phyloP scores from a whole-genome alignment of 2,797 vertebrate species.

The Leucoraja ocellata region DNA sequence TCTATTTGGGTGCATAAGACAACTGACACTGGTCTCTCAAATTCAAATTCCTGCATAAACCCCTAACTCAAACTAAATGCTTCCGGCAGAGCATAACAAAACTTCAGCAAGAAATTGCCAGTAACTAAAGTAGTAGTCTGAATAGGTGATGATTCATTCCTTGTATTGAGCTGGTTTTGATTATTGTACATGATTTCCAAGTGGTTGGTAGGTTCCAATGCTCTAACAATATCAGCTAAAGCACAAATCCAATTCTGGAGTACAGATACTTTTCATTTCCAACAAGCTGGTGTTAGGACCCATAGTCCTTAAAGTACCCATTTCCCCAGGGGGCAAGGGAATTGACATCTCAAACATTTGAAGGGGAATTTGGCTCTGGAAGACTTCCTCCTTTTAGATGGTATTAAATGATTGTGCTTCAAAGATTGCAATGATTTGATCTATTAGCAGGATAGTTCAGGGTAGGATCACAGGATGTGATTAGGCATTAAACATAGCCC shows the following conservation, averaged over 20 bases:
- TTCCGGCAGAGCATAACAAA: neutral
- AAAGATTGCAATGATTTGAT: neutral
- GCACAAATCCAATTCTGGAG: neutral
- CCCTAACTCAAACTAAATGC: neutral
- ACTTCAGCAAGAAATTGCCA: neutral
- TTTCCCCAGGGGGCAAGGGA: neutral
- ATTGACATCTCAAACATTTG: neutral
- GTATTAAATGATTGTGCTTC: neutral
- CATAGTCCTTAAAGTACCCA: neutral
- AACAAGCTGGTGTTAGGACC: neutral
- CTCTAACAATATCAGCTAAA: neutral
- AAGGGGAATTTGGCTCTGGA: neutral
- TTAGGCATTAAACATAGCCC: neutral
- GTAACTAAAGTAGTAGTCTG: neutral
- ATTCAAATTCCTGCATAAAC: too few relatives aligned
- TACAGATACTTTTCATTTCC: neutral
- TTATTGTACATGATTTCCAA: neutral
- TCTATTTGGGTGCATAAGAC: too few relatives aligned
- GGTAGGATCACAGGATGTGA: neutral
- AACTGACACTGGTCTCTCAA: too few relatives aligned
- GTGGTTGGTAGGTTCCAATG: neutral
- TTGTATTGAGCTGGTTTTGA: neutral
- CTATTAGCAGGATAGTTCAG: neutral
- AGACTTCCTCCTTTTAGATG: neutral
- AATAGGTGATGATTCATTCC: neutral